These are phyloP conservation scores for Clarias batrachus DNA, from an alignment of 2,113 vertebrate genomes.

Conservation along the genomic window DNA sequence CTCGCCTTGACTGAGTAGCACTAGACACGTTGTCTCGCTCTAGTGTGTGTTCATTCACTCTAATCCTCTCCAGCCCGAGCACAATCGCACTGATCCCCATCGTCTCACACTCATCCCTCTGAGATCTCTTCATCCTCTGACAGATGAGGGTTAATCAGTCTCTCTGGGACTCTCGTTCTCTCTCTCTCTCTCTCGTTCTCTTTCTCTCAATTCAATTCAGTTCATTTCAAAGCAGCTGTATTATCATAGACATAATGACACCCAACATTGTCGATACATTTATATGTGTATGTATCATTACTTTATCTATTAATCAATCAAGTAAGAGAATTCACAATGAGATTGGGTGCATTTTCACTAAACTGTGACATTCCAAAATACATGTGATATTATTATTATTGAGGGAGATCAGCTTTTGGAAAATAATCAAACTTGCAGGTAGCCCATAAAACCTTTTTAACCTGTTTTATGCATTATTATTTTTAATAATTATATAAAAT, in stretches of 20 bases:
- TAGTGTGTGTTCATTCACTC: neutral
- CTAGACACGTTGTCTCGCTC: conserved; percentile 4
- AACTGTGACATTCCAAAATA: neutral
- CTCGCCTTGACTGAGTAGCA: neutral
- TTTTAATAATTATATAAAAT: too few relatives aligned
- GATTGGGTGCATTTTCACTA: neutral
- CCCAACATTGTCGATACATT: neutral
- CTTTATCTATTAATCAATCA: neutral
- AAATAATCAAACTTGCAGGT: neutral
- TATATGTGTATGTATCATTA: neutral
- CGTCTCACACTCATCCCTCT: conserved; percentile 66
- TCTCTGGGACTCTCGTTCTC: conserved; percentile 74
- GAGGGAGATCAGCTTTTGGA: neutral
- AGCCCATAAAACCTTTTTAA: too few relatives aligned
- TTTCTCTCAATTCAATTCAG: neutral
- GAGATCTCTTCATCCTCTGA: conserved; percentile 84
- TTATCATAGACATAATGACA: conserved; percentile 2
- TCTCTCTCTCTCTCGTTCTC: conserved; percentile 2
- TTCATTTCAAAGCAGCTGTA: neutral
- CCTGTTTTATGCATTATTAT: too few relatives aligned
- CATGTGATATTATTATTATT: neutral
- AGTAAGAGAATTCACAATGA: neutral
- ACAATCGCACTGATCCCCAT: conserved; percentile 34
- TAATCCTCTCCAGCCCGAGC: conserved; percentile 31
- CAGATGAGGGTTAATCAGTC: conserved; percentile 89